Percentiles rank a stretch among this genome's conserved stretches.
phyloP scores from a whole-genome alignment of 2,797 vertebrate species.

The Anomalospiza imberbis region DNA sequence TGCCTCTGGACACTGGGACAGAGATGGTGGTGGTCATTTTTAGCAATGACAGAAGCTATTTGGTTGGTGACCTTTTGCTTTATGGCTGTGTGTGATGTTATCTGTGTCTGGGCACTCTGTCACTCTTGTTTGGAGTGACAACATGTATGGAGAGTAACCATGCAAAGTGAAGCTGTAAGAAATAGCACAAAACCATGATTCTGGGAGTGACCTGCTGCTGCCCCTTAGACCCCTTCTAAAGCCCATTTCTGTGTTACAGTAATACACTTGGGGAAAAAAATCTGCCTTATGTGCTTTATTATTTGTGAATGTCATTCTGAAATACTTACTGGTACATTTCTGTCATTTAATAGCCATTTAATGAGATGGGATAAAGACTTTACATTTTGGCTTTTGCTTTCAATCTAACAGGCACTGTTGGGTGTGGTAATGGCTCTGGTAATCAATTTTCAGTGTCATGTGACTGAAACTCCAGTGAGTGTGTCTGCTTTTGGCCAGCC shows the following conservation, averaged over 20 bases:
- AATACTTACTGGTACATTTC: not conserved
- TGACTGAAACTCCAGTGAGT: not conserved
- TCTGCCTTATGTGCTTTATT: not conserved
- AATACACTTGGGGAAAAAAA: not conserved
- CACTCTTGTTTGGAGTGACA: not conserved
- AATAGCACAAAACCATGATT: not conserved
- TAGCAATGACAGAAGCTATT: not conserved
- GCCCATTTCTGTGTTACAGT: not conserved
- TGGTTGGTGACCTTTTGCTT: not conserved
- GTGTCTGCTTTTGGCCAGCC: not conserved
- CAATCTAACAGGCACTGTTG: not conserved
- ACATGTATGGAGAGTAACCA: not conserved
- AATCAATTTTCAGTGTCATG: not conserved
- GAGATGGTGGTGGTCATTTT: not conserved
- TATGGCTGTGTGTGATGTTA: not conserved
- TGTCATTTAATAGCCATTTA: constrained; percentile 29
- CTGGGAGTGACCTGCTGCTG: not conserved
- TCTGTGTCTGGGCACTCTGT: not conserved
- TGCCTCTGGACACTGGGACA: not conserved
- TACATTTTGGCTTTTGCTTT: constrained; percentile 26
- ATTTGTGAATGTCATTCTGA: constrained; percentile 3
- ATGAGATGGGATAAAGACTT: constrained; percentile 30
- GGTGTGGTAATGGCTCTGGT: not conserved
- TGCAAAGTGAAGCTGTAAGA: not conserved
- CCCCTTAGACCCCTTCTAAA: not conserved